Evolutionary conservation across 53 echinoderm and acorn worm species (phyloP).

Genomic region (Echinarachnius parma): DNA sequence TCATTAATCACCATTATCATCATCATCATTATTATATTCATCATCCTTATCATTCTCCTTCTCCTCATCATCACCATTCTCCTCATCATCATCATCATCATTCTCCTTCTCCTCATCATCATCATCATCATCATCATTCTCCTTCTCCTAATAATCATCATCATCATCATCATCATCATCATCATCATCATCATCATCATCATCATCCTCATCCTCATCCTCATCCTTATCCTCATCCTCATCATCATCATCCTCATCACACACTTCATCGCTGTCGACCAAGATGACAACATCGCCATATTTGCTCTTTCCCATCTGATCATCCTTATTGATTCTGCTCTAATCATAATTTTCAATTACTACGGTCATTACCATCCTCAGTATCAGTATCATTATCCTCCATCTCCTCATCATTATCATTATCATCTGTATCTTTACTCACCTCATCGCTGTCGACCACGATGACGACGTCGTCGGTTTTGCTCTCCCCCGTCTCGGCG

Average conservation of each 20-base stretch:
- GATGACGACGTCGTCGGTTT: conserved; percentile 77
- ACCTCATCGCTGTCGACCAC: conserved; percentile 84
- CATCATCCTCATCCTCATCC: background rate
- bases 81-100: conserved; percentile 23
- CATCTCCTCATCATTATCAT: conserved; percentile 1
- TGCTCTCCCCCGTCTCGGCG: conserved; percentile 47
- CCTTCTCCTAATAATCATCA: conserved; percentile 13
- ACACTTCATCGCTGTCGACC: background rate
- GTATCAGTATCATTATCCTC: background rate
- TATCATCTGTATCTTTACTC: background rate
- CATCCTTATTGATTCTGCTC: no score
- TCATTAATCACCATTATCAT: conserved; percentile 20
- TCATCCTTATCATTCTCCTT: background rate
- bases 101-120: conserved; percentile 10
- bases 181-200: background rate
- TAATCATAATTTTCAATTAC: background rate
- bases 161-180: background rate
- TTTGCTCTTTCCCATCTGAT: background rate
- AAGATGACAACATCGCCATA: background rate
- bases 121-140: conserved; percentile 19
- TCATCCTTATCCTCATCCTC: conserved; percentile 4
- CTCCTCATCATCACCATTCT: conserved; percentile 24
- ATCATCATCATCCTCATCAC: background rate
- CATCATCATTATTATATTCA: background rate
- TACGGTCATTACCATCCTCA: background rate